A percentile compares a stretch with the other conserved stretches of the same genome.
These are phyloP conservation scores for Lissocephala sabroskyi DNA, from an alignment of 2,888 invertebrate species.

Conservation along the genomic window DNA sequence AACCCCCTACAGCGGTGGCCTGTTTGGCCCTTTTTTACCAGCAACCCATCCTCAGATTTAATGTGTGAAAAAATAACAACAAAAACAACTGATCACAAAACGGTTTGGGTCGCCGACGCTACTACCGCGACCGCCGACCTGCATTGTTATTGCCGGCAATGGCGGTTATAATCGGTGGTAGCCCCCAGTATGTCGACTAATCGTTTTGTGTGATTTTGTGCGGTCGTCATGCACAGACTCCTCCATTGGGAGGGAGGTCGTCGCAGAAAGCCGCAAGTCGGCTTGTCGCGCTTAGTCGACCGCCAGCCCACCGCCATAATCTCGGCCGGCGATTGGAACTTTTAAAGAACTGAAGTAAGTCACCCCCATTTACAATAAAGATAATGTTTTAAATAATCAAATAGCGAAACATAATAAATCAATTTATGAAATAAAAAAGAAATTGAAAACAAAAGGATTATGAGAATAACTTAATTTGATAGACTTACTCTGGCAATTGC, in stretches of 20 bases:
- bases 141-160: slow-evolving; percentile 19
- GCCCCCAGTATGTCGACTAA: slow-evolving; percentile 21
- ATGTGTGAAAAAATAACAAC: slow-evolving; percentile 1
- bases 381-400: not conserved
- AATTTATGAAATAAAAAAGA: not conserved
- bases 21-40: too few species aligned
- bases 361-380: too few species aligned
- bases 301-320: slow-evolving; percentile 17
- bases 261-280: slow-evolving; percentile 30
- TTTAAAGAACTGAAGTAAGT: too few species aligned
- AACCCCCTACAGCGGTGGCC: too few species aligned
- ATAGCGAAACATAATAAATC: not conserved
- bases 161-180: not conserved
- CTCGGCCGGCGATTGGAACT: too few species aligned
- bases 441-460: not conserved
- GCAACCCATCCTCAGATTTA: not conserved
- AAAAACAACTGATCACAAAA: slow-evolving; percentile 6
- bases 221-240: slow-evolving; percentile 48
- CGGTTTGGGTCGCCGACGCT: slow-evolving; percentile 32
- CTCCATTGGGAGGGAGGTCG: too few species aligned
- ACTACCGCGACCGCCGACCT: slow-evolving; percentile 24
- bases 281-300: not conserved
- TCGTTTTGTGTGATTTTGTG: slow-evolving; percentile 54
- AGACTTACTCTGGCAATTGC: slow-evolving; percentile 91
- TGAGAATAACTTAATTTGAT: slow-evolving; percentile 1